Percentiles rank a stretch among this genome's conserved stretches.
Evolutionary conservation across 2,888 invertebrate species (phyloP).

Genomic region (Keiferia lycopersicella): DNA sequence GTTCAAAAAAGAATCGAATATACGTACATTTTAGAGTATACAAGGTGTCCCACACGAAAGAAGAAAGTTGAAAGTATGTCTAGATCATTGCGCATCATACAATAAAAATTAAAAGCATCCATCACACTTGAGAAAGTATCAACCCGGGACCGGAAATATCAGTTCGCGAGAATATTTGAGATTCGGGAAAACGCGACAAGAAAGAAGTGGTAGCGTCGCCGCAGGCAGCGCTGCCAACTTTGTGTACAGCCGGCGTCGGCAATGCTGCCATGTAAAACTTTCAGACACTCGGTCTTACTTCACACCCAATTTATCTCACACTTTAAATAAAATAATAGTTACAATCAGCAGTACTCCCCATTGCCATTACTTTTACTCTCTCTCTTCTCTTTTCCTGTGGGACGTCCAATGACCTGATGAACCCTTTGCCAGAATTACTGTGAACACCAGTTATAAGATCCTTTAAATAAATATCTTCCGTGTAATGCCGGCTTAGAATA

Average conservation of each 20-base stretch:
- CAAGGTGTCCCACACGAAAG: too few species aligned
- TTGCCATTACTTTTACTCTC: too few species aligned
- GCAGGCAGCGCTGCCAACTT: constrained; percentile 44
- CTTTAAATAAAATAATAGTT: constrained; percentile 27
- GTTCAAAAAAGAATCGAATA: too few species aligned
- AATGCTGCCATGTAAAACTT: constrained; percentile 54
- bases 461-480: too few species aligned
- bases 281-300: constrained; percentile 66
- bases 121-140: constrained; percentile 10
- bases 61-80: too few species aligned
- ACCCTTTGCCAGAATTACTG: too few species aligned
- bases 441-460: too few species aligned
- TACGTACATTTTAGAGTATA: too few species aligned
- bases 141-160: constrained; percentile 25
- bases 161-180: constrained; percentile 26
- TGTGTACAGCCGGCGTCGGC: constrained; percentile 46
- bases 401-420: too few species aligned
- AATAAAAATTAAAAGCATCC: constrained; percentile 8
- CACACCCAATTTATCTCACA: constrained; percentile 61
- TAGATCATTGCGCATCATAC: too few species aligned
- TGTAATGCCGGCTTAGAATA: too few species aligned
- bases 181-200: constrained; percentile 31
- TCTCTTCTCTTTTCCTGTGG: too few species aligned
- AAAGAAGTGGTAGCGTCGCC: constrained; percentile 50
- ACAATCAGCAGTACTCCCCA: neutral